These are phyloP conservation scores for Eretmocerus hayati DNA, from an alignment of 2,888 invertebrate species.

Conservation along the genomic window DNA sequence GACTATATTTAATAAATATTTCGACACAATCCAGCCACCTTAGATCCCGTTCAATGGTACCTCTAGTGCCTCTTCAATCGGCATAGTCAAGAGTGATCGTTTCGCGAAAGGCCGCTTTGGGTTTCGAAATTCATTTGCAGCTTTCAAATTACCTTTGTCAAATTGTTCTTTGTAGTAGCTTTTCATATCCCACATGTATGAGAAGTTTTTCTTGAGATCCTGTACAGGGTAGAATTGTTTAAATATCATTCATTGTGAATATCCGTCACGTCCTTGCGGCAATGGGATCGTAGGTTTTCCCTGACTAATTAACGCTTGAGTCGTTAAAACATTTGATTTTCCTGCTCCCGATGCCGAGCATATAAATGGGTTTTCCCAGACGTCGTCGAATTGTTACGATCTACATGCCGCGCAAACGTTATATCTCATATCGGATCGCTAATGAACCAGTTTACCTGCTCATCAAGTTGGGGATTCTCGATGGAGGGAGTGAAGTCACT, in stretches of 20 bases:
- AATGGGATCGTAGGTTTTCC: too few species aligned
- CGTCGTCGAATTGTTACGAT: not conserved
- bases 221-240: constrained; percentile 7
- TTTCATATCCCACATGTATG: constrained; percentile 18
- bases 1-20: constrained; percentile 17
- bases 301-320: too few species aligned
- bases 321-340: too few species aligned
- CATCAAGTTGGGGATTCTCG: constrained; percentile 18
- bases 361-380: too few species aligned
- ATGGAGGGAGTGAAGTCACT: constrained; percentile 20
- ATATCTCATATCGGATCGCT: not conserved
- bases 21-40: not conserved
- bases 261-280: too few species aligned
- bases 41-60: constrained; percentile 17
- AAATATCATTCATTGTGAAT: too few species aligned
- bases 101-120: constrained; percentile 24
- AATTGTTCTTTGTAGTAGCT: constrained; percentile 24
- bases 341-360: too few species aligned
- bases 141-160: constrained; percentile 22
- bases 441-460: constrained; percentile 21
- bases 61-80: constrained; percentile 24
- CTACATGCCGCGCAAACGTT: constrained; percentile 5
- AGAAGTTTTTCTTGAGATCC: constrained; percentile 20
- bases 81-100: constrained; percentile 24
- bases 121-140: constrained; percentile 16